Evolutionary conservation across 2,888 invertebrate species (phyloP), one percentile per base, ranked within the genome.

Genomic region (Cyclophora albipunctata): DNA sequence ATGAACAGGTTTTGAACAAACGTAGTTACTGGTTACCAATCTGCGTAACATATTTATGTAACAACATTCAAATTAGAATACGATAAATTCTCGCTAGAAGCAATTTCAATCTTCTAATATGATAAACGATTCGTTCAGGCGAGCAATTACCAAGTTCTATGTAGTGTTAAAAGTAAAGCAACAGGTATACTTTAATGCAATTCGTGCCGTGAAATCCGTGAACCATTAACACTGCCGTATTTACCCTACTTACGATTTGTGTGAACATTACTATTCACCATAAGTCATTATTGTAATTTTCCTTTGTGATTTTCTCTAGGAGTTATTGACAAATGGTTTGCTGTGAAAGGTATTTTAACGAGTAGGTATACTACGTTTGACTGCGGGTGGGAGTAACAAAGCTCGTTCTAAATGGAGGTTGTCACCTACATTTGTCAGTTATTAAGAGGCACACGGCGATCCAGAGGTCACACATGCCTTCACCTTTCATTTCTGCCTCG

Each of bases 121-220:
- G 81, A 83, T 83, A 84, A 82, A 78, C 79, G 78, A 84, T 84
- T 84, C 75, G 84, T 81, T 83, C 80, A 60, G 75, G 78, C 64
- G 70, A 68, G 72, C 78, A 84, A 84, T 85, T 84, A 84, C 71
- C 61, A 55, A 50, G 62, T 57, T 52, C 51, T 67, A 59, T 57
- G 58, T 63, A 69, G 70, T 67, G 71, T 56, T 56, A 64, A 71
- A 69, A 68, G 69, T 73, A 72, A 69, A 61, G 68, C 71, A 71
- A 66, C 60, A 63, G 55, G 64, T 62, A 62, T 58, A 64, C 63
- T 37, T 37, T 63, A 70, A 69, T 69, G 69, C 69, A 59, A 67
- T 64, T 68, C 65, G 61, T 60, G 54, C 73, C 71, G 70, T 74
- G 70, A 77, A 80, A 80, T 75, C 75, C 64, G 66, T 69, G 65